Conservation (phyloP, 2,888 invertebrate species). For the Morpho achilles region DNA sequence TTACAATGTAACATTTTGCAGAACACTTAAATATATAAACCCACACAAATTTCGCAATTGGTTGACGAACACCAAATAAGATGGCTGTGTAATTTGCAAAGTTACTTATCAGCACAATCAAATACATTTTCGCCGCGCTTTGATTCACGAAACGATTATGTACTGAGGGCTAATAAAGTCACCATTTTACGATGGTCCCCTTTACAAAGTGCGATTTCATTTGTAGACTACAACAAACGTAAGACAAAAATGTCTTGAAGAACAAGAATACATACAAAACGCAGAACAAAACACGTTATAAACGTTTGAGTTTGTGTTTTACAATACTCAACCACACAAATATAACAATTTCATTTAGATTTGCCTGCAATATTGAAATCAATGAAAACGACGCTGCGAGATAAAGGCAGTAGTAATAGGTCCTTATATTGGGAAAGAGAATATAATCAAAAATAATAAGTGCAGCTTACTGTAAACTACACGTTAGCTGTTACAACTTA, state of each 20-base stretch:
- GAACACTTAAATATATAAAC: not conserved
- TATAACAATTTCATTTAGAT: too few relatives aligned
- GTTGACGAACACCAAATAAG: slow-evolving; percentile 44
- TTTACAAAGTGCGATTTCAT: slow-evolving; percentile 24
- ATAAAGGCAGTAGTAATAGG: too few relatives aligned
- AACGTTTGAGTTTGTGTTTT: too few relatives aligned
- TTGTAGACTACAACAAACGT: slow-evolving; percentile 13
- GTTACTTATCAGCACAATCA: slow-evolving; percentile 57
- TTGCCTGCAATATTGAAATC: too few relatives aligned
- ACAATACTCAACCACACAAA: too few relatives aligned
- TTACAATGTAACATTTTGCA: not conserved
- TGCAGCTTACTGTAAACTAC: too few relatives aligned
- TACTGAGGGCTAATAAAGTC: slow-evolving; percentile 55
- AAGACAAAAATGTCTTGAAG: slow-evolving; percentile 18
- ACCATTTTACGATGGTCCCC: slow-evolving; percentile 49
- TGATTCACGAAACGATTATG: slow-evolving; percentile 60
- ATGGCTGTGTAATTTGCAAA: slow-evolving; percentile 50
- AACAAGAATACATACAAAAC: not conserved
- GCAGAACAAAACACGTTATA: too few relatives aligned
- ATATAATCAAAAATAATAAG: too few relatives aligned
- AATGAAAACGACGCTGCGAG: too few relatives aligned
- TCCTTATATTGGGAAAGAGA: too few relatives aligned
- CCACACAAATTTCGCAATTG: slow-evolving; percentile 17
- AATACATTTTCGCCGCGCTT: slow-evolving; percentile 52
- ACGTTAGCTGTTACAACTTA: too few relatives aligned